Conservation (phyloP, 1,140 invertebrate species). For the Nasonia giraulti region DNA sequence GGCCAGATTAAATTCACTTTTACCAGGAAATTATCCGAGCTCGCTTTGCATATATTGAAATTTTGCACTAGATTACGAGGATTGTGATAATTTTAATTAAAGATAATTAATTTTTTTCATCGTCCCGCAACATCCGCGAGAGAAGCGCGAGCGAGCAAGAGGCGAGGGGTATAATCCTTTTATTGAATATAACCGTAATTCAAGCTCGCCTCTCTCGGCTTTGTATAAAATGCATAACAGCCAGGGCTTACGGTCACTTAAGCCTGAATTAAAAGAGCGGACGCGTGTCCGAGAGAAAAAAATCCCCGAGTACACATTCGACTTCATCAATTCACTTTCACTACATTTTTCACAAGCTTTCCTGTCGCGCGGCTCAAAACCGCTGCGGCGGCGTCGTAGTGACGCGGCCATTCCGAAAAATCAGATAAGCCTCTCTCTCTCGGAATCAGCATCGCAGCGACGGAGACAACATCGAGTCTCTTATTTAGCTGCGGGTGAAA, state of each 20-base stretch:
- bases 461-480: constrained; percentile 28
- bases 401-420: not conserved
- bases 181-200: constrained; percentile 5
- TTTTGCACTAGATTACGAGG: not conserved
- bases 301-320: not conserved
- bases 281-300: not conserved
- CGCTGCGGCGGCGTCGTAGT: not conserved
- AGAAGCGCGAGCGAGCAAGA: too few species aligned
- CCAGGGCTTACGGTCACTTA: not conserved
- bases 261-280: constrained; percentile 4
- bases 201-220: not conserved
- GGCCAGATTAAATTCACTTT: not conserved
- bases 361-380: not conserved
- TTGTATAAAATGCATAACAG: not conserved
- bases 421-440: not conserved
- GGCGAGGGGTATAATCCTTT: not conserved
- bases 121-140: not conserved
- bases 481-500: constrained; percentile 36
- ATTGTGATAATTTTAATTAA: not conserved
- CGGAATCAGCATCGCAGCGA: not conserved
- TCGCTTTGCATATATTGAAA: too few species aligned
- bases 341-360: constrained; percentile 3
- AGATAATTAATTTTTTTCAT: not conserved
- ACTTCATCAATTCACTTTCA: constrained; percentile 42
- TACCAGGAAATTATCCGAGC: too few species aligned